Percentiles rank a stretch among this genome's conserved stretches.
Conservation (phyloP, 2,888 invertebrate genomes). For the Netelia inedita region DNA sequence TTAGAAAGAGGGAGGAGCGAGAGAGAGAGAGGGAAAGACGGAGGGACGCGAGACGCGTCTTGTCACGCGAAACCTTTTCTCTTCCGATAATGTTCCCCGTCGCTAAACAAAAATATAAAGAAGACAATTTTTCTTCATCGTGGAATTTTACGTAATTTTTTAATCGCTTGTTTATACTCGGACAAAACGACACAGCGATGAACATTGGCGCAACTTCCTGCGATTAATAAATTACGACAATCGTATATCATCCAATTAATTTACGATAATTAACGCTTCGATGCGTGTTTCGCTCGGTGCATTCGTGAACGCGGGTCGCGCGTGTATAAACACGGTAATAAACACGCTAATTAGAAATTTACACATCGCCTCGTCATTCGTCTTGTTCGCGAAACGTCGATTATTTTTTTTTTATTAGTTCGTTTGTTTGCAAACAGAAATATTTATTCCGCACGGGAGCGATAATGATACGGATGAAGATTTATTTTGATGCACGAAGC, state of each 20-base stretch:
- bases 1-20: too few relatives aligned
- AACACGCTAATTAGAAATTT: too few relatives aligned
- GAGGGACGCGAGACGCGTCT: too few relatives aligned
- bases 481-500: too few relatives aligned
- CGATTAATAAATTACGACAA: neutral
- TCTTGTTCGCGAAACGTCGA: too few relatives aligned
- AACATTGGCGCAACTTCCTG: conserved; percentile 10
- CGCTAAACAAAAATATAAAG: neutral
- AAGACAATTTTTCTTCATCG: neutral
- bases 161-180: neutral
- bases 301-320: neutral
- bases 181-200: neutral
- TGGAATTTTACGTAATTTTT: neutral
- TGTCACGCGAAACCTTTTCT: neutral
- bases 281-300: neutral
- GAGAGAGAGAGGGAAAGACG: too few relatives aligned
- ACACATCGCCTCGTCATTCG: too few relatives aligned
- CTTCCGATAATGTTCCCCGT: neutral
- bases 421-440: too few relatives aligned
- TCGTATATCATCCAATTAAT: conserved; percentile 7
- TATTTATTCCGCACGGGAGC: too few relatives aligned
- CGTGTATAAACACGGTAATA: neutral
- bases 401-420: too few relatives aligned
- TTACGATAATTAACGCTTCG: conserved; percentile 13
- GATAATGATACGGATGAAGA: too few relatives aligned